Base-by-base conservation (phyloP, 1,140 invertebrate species). In the Tribolium castaneum region DNA sequence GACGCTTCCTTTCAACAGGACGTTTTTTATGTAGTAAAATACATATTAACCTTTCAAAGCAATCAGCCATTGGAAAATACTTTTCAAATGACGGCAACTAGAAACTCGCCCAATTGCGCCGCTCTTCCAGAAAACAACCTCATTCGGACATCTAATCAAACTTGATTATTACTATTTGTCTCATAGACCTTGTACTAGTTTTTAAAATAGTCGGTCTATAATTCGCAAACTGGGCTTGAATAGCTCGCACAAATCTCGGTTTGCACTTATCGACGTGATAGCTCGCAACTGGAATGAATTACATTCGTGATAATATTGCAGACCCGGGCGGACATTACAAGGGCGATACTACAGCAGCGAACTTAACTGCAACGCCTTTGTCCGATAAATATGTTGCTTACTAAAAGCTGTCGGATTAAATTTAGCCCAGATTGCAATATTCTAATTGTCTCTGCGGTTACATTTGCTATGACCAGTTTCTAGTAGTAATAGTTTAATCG, bases 361-460 rank as follows among this genome's bases (percentile, higher is more conserved):
- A 52, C 50, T 52, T 52, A 14, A 19, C 16, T 16, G 13, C 51
- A 52, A 52, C 51, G 16, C 13, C 51, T 52, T 19, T 52, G 51
- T 52, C 12, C 13, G 51, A 52, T 52, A 19, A 52, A 52, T 52
- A 52, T 59, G 54, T 59, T 25, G 14, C 22, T 19, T 59, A 30
- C 16, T 59, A 59, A 59, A 59, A 59, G 4, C 54, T 59, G 54
- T 9, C 6, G 54, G 54, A 59, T 59, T 59, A 59, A 59, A 59
- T n/a, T 59, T 25, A 59, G 13, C 14, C 19, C 54, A 45, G 14
- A 59, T 30, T 59, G 19, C 54, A 19, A 59, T 22, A 25, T 30
- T 1, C 7, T 59, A 59, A n/a, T 59, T 45, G 7, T 45, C 34
- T 39, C 39, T 45, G 39, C n/a, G 39, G 39, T 45, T 45, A n/a